These are phyloP conservation scores for Mellilla xanthometata DNA, from an alignment of 2,888 invertebrate genomes.

Conservation along the genomic window DNA sequence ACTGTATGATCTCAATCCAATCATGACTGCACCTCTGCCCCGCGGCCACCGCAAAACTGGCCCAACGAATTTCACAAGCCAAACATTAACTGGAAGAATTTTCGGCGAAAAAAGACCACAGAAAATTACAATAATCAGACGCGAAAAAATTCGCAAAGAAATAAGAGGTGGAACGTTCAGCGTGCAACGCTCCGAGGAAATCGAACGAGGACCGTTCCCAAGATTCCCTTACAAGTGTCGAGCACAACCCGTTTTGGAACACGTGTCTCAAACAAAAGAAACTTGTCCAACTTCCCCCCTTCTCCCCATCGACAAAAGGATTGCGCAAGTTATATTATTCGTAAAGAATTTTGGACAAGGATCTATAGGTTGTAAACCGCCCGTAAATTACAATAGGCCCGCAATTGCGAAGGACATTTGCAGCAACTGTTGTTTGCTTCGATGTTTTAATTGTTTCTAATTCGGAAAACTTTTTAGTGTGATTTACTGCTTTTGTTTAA, in stretches of 20 bases:
- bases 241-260: conserved; percentile 77
- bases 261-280: conserved; percentile 81
- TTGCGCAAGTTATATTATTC: conserved; percentile 79
- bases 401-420: conserved; percentile 77
- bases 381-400: conserved; percentile 76
- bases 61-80: conserved; percentile 39
- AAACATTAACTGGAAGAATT: conserved; percentile 39
- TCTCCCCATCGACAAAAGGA: conserved; percentile 71
- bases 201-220: conserved; percentile 55
- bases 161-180: conserved; percentile 36
- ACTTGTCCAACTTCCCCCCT: conserved; percentile 60
- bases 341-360: conserved; percentile 80
- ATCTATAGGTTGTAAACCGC: conserved; percentile 77
- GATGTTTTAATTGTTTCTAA: conserved; percentile 81
- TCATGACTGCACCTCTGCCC: conserved; percentile 43
- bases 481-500: conserved; percentile 74
- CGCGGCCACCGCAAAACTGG: conserved; percentile 40
- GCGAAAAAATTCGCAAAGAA: conserved; percentile 40
- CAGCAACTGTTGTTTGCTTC: conserved; percentile 80
- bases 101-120: conserved; percentile 42
- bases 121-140: conserved; percentile 49
- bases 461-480: conserved; percentile 74
- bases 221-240: conserved; percentile 72
- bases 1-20: conserved; percentile 46
- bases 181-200: conserved; percentile 52